Evolutionary conservation across 1,140 invertebrate genomes (phyloP).

Genomic region (Ooceraea biroi): DNA sequence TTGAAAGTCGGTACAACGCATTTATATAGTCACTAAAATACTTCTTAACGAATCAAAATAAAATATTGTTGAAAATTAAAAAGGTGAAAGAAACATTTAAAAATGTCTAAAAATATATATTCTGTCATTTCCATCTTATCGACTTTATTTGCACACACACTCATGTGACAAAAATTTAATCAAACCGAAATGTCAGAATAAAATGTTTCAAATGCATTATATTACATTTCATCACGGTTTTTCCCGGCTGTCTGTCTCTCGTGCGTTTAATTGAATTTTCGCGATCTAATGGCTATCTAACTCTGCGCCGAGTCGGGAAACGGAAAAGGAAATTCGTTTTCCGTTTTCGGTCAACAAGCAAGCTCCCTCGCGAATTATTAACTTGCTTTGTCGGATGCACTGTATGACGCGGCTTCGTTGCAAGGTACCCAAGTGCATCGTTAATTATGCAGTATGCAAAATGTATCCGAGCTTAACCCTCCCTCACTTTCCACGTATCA

Average conservation of each 20-base stretch:
- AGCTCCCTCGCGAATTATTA: constrained; percentile 34
- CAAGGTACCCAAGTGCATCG: constrained; percentile 4
- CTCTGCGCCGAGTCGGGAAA: background rate
- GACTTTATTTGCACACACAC: background rate
- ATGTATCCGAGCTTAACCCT: constrained; percentile 26
- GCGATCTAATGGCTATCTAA: background rate
- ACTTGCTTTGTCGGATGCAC: constrained; percentile 16
- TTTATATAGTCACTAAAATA: background rate
- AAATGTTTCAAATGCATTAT: background rate
- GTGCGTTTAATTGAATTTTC: constrained; percentile 8
- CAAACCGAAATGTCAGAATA: background rate
- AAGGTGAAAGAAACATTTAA: no score
- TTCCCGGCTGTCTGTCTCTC: background rate
- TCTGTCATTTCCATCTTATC: background rate
- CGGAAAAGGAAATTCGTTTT: background rate
- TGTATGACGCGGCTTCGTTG: constrained; percentile 7
- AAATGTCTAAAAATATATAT: background rate
- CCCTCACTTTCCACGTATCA: constrained; percentile 25
- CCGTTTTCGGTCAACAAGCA: constrained; percentile 27
- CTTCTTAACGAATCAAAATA: background rate
- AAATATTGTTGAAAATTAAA: no score
- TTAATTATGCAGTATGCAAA: constrained; percentile 54
- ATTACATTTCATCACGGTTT: background rate
- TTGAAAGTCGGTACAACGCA: background rate
- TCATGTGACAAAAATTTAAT: background rate